Evolutionary conservation across 2,797 vertebrate species (phyloP).

Genomic region (Arremon brunneinucha): DNA sequence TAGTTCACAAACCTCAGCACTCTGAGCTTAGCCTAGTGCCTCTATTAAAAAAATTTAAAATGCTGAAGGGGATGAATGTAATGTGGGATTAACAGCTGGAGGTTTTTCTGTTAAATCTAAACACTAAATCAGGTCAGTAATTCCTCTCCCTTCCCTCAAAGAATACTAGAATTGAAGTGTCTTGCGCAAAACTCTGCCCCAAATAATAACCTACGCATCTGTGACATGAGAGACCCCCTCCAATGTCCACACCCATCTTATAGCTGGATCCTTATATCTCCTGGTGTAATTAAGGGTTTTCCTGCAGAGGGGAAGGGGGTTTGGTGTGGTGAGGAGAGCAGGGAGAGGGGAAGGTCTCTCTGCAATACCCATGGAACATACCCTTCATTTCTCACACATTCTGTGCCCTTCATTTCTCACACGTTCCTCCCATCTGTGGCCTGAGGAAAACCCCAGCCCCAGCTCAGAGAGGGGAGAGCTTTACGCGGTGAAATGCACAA

Average conservation of each 20-base stretch:
- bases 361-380: background rate
- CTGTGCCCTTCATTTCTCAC: fast-evolving
- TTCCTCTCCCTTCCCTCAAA: background rate
- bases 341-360: background rate
- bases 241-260: background rate
- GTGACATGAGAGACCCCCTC: background rate
- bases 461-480: background rate
- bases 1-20: background rate
- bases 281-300: background rate
- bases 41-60: background rate
- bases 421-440: background rate
- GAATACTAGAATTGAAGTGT: background rate
- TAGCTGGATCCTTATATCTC: background rate
- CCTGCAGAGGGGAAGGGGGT: background rate
- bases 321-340: background rate
- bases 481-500: background rate
- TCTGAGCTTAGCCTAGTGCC: background rate
- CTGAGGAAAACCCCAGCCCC: background rate
- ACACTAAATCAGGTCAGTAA: background rate
- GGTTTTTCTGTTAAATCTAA: background rate
- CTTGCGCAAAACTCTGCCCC: background rate
- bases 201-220: background rate
- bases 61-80: background rate
- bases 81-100: background rate
- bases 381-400: fast-evolving